phyloP scores from a whole-genome alignment of 2,888 invertebrate genomes.

The Hermodice carunculata region DNA sequence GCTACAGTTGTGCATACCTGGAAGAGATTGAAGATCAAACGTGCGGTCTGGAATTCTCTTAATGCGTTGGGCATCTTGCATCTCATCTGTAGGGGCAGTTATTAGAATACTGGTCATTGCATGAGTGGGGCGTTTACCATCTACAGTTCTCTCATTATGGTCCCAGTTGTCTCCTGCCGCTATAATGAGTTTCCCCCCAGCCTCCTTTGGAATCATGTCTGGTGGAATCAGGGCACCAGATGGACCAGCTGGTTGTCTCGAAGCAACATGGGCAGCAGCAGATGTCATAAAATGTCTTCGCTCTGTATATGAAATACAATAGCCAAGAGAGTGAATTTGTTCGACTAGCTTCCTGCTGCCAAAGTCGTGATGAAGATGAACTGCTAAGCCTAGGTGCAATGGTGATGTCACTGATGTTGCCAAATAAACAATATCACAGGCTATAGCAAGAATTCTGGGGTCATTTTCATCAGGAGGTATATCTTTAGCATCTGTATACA shows the following conservation, averaged over 20 bases:
- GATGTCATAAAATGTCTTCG: neutral
- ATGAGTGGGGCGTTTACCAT: conserved; percentile 6
- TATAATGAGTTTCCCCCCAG: neutral
- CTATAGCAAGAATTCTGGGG: neutral
- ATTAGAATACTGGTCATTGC: conserved; percentile 6
- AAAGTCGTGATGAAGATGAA: conserved; percentile 6
- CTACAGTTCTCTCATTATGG: conserved; percentile 10
- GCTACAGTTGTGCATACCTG: too few species aligned
- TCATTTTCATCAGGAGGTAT: neutral
- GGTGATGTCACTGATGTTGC: neutral
- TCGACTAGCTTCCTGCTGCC: neutral
- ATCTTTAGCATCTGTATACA: neutral
- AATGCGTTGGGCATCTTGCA: too few species aligned
- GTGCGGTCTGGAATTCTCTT: too few species aligned
- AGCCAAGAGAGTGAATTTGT: conserved; percentile 2
- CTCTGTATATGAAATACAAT: conserved; percentile 2
- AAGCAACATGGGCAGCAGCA: neutral
- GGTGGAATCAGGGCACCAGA: neutral
- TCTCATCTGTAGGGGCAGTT: too few species aligned
- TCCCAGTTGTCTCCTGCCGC: conserved; percentile 15
- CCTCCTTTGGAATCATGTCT: neutral
- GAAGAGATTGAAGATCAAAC: too few species aligned
- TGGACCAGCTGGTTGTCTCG: neutral
- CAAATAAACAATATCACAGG: neutral
- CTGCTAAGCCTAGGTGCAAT: conserved; percentile 5